Conservation (phyloP, 2,113 vertebrate genomes). For the Phylloscopus whistleri region DNA sequence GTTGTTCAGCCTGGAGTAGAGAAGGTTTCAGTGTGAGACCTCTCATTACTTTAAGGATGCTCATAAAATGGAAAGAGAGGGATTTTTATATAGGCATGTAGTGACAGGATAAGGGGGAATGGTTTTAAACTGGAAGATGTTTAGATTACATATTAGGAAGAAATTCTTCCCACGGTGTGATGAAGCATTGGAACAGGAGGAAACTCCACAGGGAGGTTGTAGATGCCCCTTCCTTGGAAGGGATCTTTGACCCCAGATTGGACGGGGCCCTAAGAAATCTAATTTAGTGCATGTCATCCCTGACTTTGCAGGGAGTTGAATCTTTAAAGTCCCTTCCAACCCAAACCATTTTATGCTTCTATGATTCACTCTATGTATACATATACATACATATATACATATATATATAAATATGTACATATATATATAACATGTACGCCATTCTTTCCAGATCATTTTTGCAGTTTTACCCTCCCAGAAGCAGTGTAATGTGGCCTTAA, state of each 20-base stretch:
- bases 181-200: background rate
- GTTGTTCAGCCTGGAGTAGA: background rate
- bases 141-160: background rate
- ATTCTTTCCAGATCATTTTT: background rate
- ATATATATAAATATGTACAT: no score
- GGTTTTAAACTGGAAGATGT: background rate
- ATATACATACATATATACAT: no score
- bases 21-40: background rate
- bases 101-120: background rate
- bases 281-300: background rate
- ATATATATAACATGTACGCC: background rate
- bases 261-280: background rate
- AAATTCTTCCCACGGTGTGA: background rate
- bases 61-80: background rate
- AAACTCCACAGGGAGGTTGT: background rate
- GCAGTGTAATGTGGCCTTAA: background rate
- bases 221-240: background rate
- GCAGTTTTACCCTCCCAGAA: background rate
- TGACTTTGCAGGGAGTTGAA: background rate
- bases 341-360: background rate
- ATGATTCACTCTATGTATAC: background rate
- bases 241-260: accelerated
- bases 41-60: background rate
- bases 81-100: background rate
- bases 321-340: background rate